Percentiles rank a stretch among this genome's conserved stretches.
Conservation (phyloP, 2,113 vertebrate species). For the Ellobius talpinus region DNA sequence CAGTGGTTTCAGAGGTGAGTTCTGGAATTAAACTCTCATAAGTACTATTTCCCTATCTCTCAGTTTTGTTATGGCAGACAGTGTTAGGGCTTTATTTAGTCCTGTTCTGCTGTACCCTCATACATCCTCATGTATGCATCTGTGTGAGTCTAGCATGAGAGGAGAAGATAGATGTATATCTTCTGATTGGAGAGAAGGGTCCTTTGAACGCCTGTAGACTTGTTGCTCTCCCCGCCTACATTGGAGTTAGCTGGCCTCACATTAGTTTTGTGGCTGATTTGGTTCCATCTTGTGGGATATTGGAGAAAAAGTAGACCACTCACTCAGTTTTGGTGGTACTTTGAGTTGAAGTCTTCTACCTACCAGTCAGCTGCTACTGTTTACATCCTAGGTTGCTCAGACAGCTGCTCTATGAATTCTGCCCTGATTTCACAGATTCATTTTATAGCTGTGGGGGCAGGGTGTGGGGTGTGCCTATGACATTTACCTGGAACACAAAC, state of each 20-base stretch:
- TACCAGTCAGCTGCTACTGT: background rate
- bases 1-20: background rate
- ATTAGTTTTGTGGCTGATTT: background rate
- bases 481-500: constrained; percentile 33
- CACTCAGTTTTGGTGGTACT: background rate
- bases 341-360: background rate
- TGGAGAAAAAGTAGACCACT: background rate
- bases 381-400: constrained; percentile 29
- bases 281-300: background rate
- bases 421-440: background rate
- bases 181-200: background rate
- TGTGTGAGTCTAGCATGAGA: background rate
- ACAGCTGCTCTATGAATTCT: constrained; percentile 5
- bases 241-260: constrained; percentile 23
- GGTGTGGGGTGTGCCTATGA: background rate
- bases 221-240: background rate
- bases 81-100: constrained; percentile 21
- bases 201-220: background rate
- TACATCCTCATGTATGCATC: background rate
- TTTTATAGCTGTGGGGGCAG: background rate
- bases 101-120: background rate
- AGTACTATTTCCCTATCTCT: background rate
- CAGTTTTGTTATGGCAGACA: background rate
- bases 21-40: background rate
- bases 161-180: background rate